phyloP scores from a whole-genome alignment of 2,113 vertebrate genomes.

The Crotalus horridus region DNA sequence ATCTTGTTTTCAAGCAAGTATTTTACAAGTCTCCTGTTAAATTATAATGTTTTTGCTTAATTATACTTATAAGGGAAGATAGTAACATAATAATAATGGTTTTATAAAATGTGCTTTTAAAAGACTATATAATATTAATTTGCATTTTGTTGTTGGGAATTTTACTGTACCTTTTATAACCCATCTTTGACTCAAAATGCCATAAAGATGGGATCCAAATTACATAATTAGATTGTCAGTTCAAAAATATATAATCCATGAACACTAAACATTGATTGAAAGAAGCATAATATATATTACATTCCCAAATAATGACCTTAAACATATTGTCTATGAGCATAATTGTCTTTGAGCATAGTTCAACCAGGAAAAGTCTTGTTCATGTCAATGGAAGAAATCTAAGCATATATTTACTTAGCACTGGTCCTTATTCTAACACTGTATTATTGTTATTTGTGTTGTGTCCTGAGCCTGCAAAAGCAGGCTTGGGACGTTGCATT shows the following conservation, averaged over 20 bases:
- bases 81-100: background rate
- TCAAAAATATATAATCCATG: background rate
- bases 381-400: background rate
- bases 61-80: background rate
- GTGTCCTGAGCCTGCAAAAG: too few species aligned
- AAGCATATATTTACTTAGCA: background rate
- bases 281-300: background rate
- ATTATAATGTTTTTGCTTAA: background rate
- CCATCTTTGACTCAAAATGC: background rate
- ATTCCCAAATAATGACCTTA: background rate
- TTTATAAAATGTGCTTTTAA: background rate
- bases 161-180: background rate
- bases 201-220: background rate
- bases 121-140: background rate
- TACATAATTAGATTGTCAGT: background rate
- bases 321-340: background rate
- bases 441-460: background rate
- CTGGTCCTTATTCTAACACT: background rate
- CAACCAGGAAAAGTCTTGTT: background rate
- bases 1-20: background rate
- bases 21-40: background rate
- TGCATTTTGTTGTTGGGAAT: background rate
- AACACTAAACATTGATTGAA: background rate
- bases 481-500: too few species aligned
- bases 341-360: background rate